Percentiles rank a stretch among this genome's conserved stretches.
Evolutionary conservation across 2,888 invertebrate species (phyloP).

Genomic region (Drosophila tanythrix): DNA sequence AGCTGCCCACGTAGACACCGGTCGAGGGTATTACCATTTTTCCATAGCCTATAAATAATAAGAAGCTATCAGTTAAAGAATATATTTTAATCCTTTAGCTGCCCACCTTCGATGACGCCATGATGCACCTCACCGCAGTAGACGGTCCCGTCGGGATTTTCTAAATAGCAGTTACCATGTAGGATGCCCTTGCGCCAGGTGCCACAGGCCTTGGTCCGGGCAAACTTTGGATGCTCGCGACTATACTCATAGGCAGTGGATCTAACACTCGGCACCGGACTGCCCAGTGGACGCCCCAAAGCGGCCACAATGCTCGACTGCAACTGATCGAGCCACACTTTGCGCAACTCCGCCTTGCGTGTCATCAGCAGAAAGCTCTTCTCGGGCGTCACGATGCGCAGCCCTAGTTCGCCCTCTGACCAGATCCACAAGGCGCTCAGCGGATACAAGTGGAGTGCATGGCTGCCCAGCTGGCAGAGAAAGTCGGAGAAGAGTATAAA

Average conservation of each 20-base stretch:
- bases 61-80: neutral
- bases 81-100: neutral
- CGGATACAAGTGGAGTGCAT: slow-evolving; percentile 89
- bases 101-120: slow-evolving; percentile 82
- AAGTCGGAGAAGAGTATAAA: slow-evolving; percentile 93
- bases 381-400: slow-evolving; percentile 92
- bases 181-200: slow-evolving; percentile 92
- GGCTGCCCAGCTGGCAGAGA: slow-evolving; percentile 89
- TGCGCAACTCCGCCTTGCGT: slow-evolving; percentile 88
- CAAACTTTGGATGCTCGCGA: slow-evolving; percentile 88
- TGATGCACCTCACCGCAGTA: slow-evolving; percentile 93
- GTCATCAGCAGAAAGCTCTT: slow-evolving; percentile 90
- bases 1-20: slow-evolving; percentile 90
- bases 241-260: slow-evolving; percentile 90
- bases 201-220: slow-evolving; percentile 92
- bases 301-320: slow-evolving; percentile 90
- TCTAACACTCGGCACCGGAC: slow-evolving; percentile 88
- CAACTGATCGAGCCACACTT: slow-evolving; percentile 91
- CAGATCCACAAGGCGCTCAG: slow-evolving; percentile 93
- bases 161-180: slow-evolving; percentile 92
- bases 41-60: slow-evolving; percentile 76
- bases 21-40: slow-evolving; percentile 84
- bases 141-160: slow-evolving; percentile 92
- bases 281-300: slow-evolving; percentile 87
- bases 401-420: slow-evolving; percentile 88